Evolutionary conservation across 2,113 vertebrate genomes (phyloP).

Genomic region (Daubentonia madagascariensis): DNA sequence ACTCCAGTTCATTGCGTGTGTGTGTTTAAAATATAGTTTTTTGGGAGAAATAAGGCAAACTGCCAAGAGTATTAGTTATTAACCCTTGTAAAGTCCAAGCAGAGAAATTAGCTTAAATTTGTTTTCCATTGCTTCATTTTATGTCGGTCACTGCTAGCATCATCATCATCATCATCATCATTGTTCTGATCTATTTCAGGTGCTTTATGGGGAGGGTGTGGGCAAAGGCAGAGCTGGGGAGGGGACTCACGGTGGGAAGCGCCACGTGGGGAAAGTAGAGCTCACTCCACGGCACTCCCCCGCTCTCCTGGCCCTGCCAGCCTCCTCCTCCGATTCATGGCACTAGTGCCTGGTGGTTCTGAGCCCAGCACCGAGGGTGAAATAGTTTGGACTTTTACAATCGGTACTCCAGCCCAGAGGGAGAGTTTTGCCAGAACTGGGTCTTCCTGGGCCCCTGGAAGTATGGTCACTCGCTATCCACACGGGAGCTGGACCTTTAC

Average conservation of each 20-base stretch:
- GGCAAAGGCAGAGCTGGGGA: neutral
- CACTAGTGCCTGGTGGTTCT: neutral
- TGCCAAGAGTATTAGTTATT: neutral
- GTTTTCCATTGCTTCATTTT: neutral
- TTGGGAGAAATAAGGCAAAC: neutral
- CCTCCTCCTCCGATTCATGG: accelerated
- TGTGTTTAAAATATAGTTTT: neutral
- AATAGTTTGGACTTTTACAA: neutral
- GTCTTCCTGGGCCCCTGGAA: neutral
- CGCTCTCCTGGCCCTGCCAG: neutral
- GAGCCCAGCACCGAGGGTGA: neutral
- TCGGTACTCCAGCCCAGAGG: neutral
- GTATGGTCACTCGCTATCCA: neutral
- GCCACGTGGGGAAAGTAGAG: neutral
- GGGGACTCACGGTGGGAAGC: accelerated
- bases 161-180: accelerated
- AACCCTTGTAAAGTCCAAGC: neutral
- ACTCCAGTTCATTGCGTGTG: accelerated
- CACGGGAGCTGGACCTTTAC: neutral
- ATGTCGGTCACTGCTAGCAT: neutral
- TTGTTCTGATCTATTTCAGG: neutral
- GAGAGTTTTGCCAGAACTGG: neutral
- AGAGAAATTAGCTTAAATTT: neutral
- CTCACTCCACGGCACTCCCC: accelerated
- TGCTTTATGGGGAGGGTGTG: accelerated